phyloP scores from a whole-genome alignment of 2,888 invertebrate genomes.

The Xestia sexstrigata region DNA sequence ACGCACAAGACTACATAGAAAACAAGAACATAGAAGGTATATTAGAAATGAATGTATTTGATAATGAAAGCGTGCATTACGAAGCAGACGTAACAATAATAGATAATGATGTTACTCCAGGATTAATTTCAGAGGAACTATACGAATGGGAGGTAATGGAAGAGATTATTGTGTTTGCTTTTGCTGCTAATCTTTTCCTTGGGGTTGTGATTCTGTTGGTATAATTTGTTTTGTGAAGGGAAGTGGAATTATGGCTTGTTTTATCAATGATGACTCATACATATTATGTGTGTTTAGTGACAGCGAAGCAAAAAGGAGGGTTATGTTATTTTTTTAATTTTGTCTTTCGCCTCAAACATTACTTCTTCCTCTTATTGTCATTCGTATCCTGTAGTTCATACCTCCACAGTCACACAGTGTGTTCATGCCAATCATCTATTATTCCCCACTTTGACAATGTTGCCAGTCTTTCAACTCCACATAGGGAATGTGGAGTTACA shows the following conservation, averaged over 20 bases:
- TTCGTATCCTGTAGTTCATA: too few species aligned
- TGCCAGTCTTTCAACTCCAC: neutral
- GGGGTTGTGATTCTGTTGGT: slow-evolving; percentile 33
- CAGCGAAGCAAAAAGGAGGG: too few species aligned
- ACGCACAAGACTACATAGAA: slow-evolving; percentile 27
- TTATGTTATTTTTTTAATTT: neutral
- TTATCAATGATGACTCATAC: neutral
- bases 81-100: slow-evolving; percentile 56
- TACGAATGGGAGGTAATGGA: slow-evolving; percentile 68
- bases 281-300: neutral
- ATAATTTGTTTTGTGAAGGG: slow-evolving; percentile 40
- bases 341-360: neutral
- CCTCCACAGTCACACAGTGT: neutral
- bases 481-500: too few species aligned
- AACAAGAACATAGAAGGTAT: slow-evolving; percentile 48
- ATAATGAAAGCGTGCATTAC: slow-evolving; percentile 66
- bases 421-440: neutral
- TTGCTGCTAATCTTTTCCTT: slow-evolving; percentile 60
- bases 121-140: slow-evolving; percentile 72
- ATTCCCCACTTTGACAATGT: neutral
- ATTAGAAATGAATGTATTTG: slow-evolving; percentile 62
- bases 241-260: slow-evolving; percentile 4
- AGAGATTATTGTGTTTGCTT: slow-evolving; percentile 60
- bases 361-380: neutral
- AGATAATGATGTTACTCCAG: slow-evolving; percentile 71